Conservation (phyloP, 92 coral and sea anemone species). For the Bergia sp. region DNA sequence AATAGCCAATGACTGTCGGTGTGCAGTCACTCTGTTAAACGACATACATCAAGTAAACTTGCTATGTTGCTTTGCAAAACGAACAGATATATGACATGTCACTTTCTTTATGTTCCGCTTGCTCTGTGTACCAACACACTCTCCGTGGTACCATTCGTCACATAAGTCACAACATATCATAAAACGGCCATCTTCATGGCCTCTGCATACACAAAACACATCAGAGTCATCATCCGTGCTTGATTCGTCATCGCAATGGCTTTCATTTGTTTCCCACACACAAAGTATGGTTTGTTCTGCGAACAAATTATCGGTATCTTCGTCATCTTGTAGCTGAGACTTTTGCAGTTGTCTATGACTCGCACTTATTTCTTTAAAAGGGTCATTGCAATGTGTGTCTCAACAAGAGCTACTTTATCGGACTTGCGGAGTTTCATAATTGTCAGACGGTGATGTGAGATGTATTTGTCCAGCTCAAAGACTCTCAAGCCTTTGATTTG, state of each 20-base stretch:
- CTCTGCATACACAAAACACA: slow-evolving; percentile 65
- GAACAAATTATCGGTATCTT: slow-evolving; percentile 6
- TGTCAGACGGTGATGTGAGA: slow-evolving; percentile 51
- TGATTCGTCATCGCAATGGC: slow-evolving; percentile 34
- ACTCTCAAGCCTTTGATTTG: slow-evolving; percentile 56
- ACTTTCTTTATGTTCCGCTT: slow-evolving; percentile 44
- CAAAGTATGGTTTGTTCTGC: slow-evolving; percentile 49
- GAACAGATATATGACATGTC: slow-evolving; percentile 62
- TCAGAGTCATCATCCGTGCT: slow-evolving; percentile 51
- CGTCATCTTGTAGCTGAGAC: slow-evolving; percentile 30
- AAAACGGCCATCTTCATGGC: slow-evolving; percentile 67
- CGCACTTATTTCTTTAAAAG: slow-evolving; percentile 27
- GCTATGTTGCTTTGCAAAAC: slow-evolving; percentile 39
- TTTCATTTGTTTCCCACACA: slow-evolving; percentile 52
- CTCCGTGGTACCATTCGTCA: slow-evolving; percentile 64
- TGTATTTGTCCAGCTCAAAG: slow-evolving; percentile 56
- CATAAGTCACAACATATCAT: slow-evolving; percentile 72
- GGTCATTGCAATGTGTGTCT: slow-evolving; percentile 68
- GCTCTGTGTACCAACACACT: slow-evolving; percentile 51
- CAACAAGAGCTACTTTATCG: slow-evolving; percentile 63
- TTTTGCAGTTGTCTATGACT: slow-evolving; percentile 24
- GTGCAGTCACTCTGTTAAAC: background rate
- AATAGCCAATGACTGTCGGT: background rate
- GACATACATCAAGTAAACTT: slow-evolving; percentile 29
- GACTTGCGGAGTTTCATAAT: slow-evolving; percentile 52